Evolutionary conservation across 2,888 invertebrate genomes (phyloP).

Genomic region (Quadroppia sp.): DNA sequence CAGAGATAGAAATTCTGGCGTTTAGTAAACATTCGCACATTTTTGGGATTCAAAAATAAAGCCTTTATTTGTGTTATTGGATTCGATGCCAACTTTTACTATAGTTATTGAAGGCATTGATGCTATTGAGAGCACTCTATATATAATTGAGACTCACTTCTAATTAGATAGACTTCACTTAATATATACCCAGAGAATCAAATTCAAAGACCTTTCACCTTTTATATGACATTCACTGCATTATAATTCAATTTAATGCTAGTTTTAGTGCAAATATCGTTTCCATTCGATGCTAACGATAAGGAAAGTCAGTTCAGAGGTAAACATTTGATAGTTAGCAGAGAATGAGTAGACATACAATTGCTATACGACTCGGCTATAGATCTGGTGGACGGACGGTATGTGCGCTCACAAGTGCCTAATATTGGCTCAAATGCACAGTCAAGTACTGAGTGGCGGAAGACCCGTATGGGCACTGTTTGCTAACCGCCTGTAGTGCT

Average conservation of each 20-base stretch:
- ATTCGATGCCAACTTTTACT: no score
- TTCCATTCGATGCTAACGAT: slow-evolving; percentile 6
- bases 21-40: background rate
- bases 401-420: background rate
- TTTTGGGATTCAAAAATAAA: slow-evolving; percentile 16
- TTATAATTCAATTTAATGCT: slow-evolving; percentile 33
- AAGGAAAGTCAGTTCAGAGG: background rate
- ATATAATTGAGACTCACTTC: slow-evolving; percentile 14
- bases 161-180: slow-evolving; percentile 18
- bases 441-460: slow-evolving; percentile 21
- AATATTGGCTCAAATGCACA: slow-evolving; percentile 4
- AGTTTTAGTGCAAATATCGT: background rate
- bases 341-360: background rate
- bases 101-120: background rate
- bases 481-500: slow-evolving; percentile 31
- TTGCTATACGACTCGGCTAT: background rate
- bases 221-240: slow-evolving; percentile 6
- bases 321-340: background rate
- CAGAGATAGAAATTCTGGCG: background rate
- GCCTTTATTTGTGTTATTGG: slow-evolving; percentile 7
- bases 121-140: slow-evolving; percentile 16
- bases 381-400: background rate
- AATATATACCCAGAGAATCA: slow-evolving; percentile 21
- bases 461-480: slow-evolving; percentile 1
- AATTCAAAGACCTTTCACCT: background rate